Evolutionary conservation across 2,113 vertebrate species (phyloP), one percentile per base, ranked within the genome.

Genomic region (Conger conger): DNA sequence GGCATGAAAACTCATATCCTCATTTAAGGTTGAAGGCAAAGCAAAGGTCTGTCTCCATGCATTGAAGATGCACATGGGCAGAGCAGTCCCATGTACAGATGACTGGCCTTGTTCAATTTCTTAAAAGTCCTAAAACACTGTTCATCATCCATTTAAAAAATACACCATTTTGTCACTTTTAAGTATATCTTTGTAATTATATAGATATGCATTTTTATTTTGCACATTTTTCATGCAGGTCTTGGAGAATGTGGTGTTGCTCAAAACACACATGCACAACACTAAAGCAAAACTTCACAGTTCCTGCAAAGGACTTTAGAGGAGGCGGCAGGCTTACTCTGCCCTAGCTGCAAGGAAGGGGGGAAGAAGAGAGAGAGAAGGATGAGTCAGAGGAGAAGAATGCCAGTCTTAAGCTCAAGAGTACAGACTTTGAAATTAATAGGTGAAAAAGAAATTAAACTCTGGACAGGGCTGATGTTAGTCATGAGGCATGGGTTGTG

Each of bases 231-330:
- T 95, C 97, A 97, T 97, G 96, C 97, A 97, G 96, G 94, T 95
- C 94, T 94, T 94, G 94, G 94, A 89, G 95, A 95, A 96, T 95
- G 96, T 96, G 94, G 93, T 94, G 95, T 95, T 95, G 95, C 94
- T 95, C 94, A 95, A 96, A 96, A 97, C 94, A 97, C 96, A 96
- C 97, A 99, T 97, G 96, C 97, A 98, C 96, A 96, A 98, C 96
- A 95, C 96, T 94, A 93, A 96, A 97, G 96, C 93, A 96, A 97
- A 94, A 90, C 96, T 96, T 96, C 94, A 96, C 95, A 95, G 94
- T 93, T 89, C 95, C 96, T 97, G 96, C 94, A 87, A 91, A 81
- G 92, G 89, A 87, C 88, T 89, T 90, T 86, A 89, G 87, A 92
- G 90, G 40, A 85, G 84, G 94, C 94, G 87, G 94, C 91, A 93